Base-by-base conservation (phyloP, 2,888 invertebrate genomes). In the Oxycera nigricornis region DNA sequence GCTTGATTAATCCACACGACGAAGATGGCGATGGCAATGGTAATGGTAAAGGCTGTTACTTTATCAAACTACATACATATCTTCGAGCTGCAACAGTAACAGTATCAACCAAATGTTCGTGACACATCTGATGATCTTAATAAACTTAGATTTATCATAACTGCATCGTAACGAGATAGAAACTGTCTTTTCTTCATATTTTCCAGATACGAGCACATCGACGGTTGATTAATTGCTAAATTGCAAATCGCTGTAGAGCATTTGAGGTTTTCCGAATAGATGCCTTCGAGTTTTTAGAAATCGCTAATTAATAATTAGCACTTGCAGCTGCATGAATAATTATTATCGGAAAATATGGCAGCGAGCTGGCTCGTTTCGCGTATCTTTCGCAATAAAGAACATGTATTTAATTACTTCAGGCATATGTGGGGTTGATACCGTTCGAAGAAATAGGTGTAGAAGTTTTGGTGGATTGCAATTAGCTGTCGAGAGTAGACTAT, bases 1-100 rank as follows among this genome's bases (percentile, higher is more conserved):
- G 62, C 62, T 62, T 62, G 62, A 62, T 62, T 62, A 62, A 22
- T 35, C 31, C n/a, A n/a, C n/a, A n/a, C n/a, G n/a, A n/a, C n/a
- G n/a, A n/a, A n/a, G n/a, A n/a, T n/a, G n/a, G n/a, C n/a, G n/a
- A n/a, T n/a, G n/a, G n/a, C n/a, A n/a, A n/a, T n/a, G n/a, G n/a
- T n/a, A n/a, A n/a, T n/a, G n/a, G n/a, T n/a, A n/a, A n/a, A n/a
- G n/a, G n/a, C n/a, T n/a, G n/a, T n/a, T n/a, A n/a, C n/a, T n/a
- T n/a, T n/a, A n/a, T n/a, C 11, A 35, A 6, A 11, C 35, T n/a
- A n/a, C n/a, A n/a, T n/a, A n/a, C n/a, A n/a, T n/a, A n/a, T n/a
- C n/a, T n/a, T n/a, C 6, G 2, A 28, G 59, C 20, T 14, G 6
- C 24, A 30, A 62, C 39, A 62, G 35, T 30, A 35, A 62, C 28